These are phyloP conservation scores for Neofelis nebulosa DNA, from an alignment of 2,113 vertebrate genomes.

Conservation along the genomic window DNA sequence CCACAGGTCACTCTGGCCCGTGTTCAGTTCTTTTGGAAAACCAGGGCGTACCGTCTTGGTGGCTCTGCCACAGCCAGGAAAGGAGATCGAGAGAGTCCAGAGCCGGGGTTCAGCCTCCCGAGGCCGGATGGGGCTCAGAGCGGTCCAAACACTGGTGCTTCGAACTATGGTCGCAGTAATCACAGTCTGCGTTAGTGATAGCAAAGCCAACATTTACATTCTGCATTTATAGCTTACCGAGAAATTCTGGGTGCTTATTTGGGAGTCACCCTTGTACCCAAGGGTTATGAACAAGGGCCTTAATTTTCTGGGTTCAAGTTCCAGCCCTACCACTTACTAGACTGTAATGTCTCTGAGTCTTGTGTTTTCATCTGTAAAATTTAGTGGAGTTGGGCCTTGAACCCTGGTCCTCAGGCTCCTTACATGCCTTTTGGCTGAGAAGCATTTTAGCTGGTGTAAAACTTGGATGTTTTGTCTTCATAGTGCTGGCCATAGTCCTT, in stretches of 20 bases:
- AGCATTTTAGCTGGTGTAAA: neutral
- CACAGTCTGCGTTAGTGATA: neutral
- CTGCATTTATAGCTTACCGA: neutral
- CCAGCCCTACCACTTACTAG: neutral
- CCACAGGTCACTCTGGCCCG: neutral
- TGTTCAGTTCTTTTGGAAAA: neutral
- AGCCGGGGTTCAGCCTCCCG: neutral
- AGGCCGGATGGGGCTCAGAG: neutral
- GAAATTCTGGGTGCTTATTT: neutral
- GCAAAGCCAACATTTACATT: neutral
- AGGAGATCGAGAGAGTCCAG: neutral
- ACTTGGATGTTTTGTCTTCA: neutral
- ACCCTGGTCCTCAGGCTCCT: neutral
- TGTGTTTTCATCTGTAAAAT: slow-evolving; percentile 13
- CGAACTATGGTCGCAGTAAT: neutral
- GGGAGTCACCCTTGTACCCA: neutral
- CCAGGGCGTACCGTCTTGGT: neutral
- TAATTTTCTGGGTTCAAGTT: neutral
- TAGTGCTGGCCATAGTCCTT: neutral
- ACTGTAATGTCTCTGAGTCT: neutral
- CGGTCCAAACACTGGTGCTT: neutral
- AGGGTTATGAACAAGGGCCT: neutral
- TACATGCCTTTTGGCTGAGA: neutral
- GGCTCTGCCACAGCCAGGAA: neutral
- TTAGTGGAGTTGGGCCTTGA: neutral